Conservation (phyloP, 2,113 vertebrate species). For the Taurulus bubalis region DNA sequence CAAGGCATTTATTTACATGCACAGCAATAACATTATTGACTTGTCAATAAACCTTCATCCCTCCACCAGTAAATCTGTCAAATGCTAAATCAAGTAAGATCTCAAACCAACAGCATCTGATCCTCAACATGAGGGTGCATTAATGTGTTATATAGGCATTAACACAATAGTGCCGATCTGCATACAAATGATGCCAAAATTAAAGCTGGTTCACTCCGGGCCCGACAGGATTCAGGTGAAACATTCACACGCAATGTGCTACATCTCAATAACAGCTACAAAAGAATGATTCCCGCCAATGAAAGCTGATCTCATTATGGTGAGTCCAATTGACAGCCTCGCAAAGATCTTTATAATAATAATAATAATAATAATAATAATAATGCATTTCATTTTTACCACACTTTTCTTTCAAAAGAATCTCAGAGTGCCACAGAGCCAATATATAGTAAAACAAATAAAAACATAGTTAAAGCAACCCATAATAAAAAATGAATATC, state of each 20-base stretch:
- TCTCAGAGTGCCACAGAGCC: too few relatives aligned
- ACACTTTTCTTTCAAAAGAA: too few relatives aligned
- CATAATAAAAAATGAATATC: too few relatives aligned
- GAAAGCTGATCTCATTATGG: neutral
- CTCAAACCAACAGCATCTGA: conserved; percentile 65
- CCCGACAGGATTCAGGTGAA: conserved; percentile 1
- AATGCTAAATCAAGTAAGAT: conserved; percentile 76
- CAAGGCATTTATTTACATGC: conserved; percentile 71
- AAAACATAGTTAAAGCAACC: too few relatives aligned
- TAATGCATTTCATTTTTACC: too few relatives aligned
- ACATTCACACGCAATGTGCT: neutral
- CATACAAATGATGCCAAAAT: conserved; percentile 47
- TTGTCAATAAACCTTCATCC: conserved; percentile 63
- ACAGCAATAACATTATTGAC: conserved; percentile 62
- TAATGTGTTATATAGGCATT: conserved; percentile 76
- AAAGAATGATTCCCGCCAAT: too few relatives aligned
- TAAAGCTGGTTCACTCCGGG: neutral
- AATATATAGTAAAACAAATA: too few relatives aligned
- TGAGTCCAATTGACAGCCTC: neutral
- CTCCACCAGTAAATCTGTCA: conserved; percentile 78
- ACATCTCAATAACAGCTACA: neutral
- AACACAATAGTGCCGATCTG: conserved; percentile 32
- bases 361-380: too few relatives aligned
- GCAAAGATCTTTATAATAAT: neutral
- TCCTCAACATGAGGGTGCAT: conserved; percentile 68